Evolutionary conservation across 2,797 vertebrate species (phyloP), one percentile per base, ranked within the genome.

Genomic region (Typhlichthys eigenmanni): DNA sequence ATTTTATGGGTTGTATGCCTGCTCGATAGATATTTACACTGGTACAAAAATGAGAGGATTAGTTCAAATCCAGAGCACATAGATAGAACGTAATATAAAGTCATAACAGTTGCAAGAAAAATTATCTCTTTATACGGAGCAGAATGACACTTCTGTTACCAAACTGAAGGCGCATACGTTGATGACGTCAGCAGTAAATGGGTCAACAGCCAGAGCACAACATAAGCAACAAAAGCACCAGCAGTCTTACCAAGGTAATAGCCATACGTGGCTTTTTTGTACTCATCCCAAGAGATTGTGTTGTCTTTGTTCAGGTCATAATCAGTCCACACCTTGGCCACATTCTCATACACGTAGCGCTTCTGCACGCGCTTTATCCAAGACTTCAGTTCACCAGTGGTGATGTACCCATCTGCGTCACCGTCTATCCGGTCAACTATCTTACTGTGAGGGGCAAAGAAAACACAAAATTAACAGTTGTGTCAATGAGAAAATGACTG

Each of bases 301-400:
- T 96, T 91, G 59, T 99, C 96, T 81, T 95, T 96, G 90, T 98
- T 95, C 46, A 96, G 84, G 86, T 99, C 97, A 12, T 98, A 99
- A 78, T 98, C 96, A 3, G 91, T 90, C 97, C 97, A 99, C 64
- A 99, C 96, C 80, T 97, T 97, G 2, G 95, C 97, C n/a, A 98
- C 95, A 0, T 97, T 98, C 81, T 98, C 96, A 32, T 96, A 98
- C 53, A 98, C 95, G 13, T 98, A 98, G 38, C 97, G 95, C 76
- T 98, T 99, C 92, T 99, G 97, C 0, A 98, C 96, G 0, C 96
- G 91, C 76, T 98, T 98, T 71, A 99, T 99, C 97, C 97, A 99
- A 3, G 82, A 86, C 81, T 96, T 97, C 56, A 99, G 89, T 65
- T 99, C 97, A 12, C 92, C 93, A 0, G 93, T 93, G 60, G 93